phyloP scores from a whole-genome alignment of 2,113 vertebrate species.

The Megaceryle maxima region DNA sequence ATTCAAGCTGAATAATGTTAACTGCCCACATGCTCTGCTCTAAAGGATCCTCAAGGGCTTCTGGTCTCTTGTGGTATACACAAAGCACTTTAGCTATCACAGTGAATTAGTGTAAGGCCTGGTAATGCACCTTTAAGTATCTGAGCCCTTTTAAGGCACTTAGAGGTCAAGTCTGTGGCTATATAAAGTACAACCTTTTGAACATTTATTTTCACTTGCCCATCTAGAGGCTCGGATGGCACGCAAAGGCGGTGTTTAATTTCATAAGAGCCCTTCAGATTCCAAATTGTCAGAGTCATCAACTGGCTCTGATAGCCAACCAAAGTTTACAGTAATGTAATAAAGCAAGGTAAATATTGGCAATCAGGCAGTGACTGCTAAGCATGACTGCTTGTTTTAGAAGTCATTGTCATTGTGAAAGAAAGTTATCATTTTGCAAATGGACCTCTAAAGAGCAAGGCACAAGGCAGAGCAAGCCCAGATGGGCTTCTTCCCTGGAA shows the following conservation, averaged over 20 bases:
- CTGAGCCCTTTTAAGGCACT: conserved; percentile 85
- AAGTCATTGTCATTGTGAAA: conserved; percentile 4
- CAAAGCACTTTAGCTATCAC: conserved; percentile 91
- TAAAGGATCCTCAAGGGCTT: conserved; percentile 75
- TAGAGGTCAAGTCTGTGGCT: conserved; percentile 78
- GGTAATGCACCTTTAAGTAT: conserved; percentile 91
- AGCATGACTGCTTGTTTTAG: neutral
- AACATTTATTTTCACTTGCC: conserved; percentile 78
- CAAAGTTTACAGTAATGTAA: conserved; percentile 39
- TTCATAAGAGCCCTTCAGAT: conserved; percentile 63
- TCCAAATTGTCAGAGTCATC: conserved; percentile 59
- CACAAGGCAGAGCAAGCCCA: conserved; percentile 11
- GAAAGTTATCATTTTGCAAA: conserved; percentile 38
- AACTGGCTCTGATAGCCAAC: conserved; percentile 28
- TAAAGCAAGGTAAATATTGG: conserved; percentile 68
- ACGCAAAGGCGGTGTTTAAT: conserved; percentile 67
- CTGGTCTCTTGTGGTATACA: conserved; percentile 79
- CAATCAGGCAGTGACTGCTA: neutral
- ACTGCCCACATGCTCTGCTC: conserved; percentile 76
- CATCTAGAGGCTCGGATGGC: conserved; percentile 65
- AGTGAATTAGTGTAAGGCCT: conserved; percentile 89
- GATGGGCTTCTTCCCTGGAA: conserved; percentile 19
- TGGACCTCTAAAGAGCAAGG: neutral
- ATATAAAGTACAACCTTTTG: conserved; percentile 78
- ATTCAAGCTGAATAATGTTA: conserved; percentile 85